Base-by-base conservation (phyloP, 2,888 invertebrate species). In the Sesamia inferens region DNA sequence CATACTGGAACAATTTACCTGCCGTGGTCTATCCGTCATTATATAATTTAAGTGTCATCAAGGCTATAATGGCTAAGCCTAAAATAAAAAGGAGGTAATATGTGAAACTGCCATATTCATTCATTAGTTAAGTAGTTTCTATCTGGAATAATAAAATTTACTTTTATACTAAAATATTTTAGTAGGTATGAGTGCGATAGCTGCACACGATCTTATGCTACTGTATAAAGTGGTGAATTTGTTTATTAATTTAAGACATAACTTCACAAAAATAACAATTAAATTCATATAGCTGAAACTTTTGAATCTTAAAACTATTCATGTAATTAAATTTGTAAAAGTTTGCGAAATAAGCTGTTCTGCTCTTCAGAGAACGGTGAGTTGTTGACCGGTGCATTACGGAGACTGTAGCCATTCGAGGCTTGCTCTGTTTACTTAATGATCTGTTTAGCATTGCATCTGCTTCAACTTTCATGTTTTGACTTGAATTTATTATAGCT, bases 231-330 rank as follows among this genome's bases (percentile, higher is more conserved):
- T 39, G n/a, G 6, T 16, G 19, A 47, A 22, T 44, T 16, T 31
- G 19, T 47, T 61, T n/a, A 22, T 51, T 24, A 59, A 44, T 16
- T n/a, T n/a, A n/a, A 10, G 0, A 19, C 1, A 44, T 63, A 78
- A 62, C n/a, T 47, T 47, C 6, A 8, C 19, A 16, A 44, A 42
- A 74, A 42, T 55, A 44, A 42, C 8, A 24, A 64, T 24, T 8
- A 19, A 44, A 62, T 66, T 69, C 63, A 54, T 62, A 69, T 69
- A 70, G 78, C 22, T 8, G 48, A 24, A 78, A 77, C 69, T 57
- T 70, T 64, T 47, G 11, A 54, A 67, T 59, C 58, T 70, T 57
- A 63, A 73, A 73, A 74, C 55, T 76, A 79, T 85, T 83, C 73
- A 68, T 65, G 51, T 72, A 68, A 72, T 81, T 75, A 75, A 74